Base-by-base conservation (phyloP, 1,140 invertebrate species). In the Leptonema lineaticorne region DNA sequence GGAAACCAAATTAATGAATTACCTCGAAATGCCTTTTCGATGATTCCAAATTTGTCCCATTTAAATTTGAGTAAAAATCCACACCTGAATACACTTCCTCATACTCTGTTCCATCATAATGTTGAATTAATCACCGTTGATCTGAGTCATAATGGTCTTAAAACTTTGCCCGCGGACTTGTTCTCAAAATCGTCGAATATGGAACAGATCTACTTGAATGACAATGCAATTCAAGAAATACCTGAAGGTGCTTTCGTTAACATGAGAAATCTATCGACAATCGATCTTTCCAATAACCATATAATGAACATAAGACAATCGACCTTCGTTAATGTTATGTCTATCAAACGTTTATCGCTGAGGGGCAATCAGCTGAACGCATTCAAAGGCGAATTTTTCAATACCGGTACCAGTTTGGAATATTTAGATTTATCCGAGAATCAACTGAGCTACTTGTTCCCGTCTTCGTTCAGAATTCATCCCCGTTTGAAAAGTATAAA, bases 381-480 rank as follows among this genome's bases (percentile, higher is more conserved):
- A 0, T 92, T 93, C 74, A 92, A 90, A 81, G 90, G 89, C 2
- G 90, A 92, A 76, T 89, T 89, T 73, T 92, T 92, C 75, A 88
- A 88, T 57, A 88, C 87, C 1, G 85, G 85, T 26, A 90, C 90
- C 0, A 85, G 85, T 70, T 79, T 93, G 27, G 88, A 91, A 80
- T 81, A 86, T 59, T 78, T 94, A 22, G 88, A 92, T 75, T 83
- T 94, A 27, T 88, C 88, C 7, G 77, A 90, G 53, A 94, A 94
- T 79, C 86, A 90, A 70, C 79, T 94, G 27, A 88, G 86, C 73
- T 92, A 92, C 76, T 78, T 92, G 29, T 92, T 90, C 73, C 90
- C 90, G 2, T 89, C 91, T 0, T 91, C 91, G 3, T 94, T 95
- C 75, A 87, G 89, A 74, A 90, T 92, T 63, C 91, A 94, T 78